These are phyloP conservation scores for Philaethria dido DNA, from an alignment of 2,888 invertebrate genomes.

Conservation along the genomic window DNA sequence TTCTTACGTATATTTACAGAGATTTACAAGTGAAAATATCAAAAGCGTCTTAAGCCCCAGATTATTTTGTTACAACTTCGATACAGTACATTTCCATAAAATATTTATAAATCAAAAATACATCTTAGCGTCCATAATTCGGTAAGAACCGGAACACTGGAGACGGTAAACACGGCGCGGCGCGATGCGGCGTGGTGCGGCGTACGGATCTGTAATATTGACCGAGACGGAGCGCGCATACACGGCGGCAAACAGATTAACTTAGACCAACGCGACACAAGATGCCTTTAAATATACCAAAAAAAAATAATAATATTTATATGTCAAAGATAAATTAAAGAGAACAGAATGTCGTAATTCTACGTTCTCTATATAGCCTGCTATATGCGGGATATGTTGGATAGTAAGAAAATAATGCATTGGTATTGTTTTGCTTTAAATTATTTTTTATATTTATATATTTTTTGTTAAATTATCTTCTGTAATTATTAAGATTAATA, in stretches of 20 bases:
- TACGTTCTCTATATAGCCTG: background rate
- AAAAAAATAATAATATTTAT: background rate
- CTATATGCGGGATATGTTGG: background rate
- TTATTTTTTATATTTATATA: too few species aligned
- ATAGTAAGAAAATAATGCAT: too few species aligned
- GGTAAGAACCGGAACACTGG: constrained; percentile 48
- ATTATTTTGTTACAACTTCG: too few species aligned
- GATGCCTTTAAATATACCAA: constrained; percentile 4
- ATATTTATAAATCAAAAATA: too few species aligned
- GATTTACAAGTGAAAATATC: too few species aligned
- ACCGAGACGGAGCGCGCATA: constrained; percentile 61
- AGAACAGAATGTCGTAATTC: background rate
- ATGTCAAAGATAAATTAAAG: background rate
- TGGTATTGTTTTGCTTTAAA: too few species aligned
- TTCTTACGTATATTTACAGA: too few species aligned
- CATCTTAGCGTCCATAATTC: constrained; percentile 42
- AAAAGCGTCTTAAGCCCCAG: too few species aligned
- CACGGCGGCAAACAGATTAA: constrained; percentile 72
- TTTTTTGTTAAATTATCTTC: too few species aligned
- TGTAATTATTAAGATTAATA: too few species aligned
- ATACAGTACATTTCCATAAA: too few species aligned
- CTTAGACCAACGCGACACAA: constrained; percentile 53
- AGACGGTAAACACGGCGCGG: constrained; percentile 50
- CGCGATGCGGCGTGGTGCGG: constrained; percentile 41
- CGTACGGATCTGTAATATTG: constrained; percentile 62